Conservation (phyloP, 2,888 invertebrate genomes). For the Mythimna lalbum region DNA sequence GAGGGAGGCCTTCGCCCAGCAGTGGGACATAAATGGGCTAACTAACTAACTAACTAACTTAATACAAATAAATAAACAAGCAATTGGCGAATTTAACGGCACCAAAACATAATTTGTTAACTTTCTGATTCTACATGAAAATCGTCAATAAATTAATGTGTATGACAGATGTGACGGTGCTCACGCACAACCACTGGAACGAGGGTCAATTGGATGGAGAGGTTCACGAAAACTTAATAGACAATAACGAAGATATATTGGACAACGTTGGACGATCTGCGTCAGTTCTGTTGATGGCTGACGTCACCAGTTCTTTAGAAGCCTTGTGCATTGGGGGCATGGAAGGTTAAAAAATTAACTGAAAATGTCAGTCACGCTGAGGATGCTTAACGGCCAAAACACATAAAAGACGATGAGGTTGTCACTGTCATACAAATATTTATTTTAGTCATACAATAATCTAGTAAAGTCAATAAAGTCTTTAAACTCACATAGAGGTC, state of each 20-base stretch:
- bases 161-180: constrained; percentile 71
- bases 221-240: constrained; percentile 84
- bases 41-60: too few species aligned
- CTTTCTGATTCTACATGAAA: constrained; percentile 41
- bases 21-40: too few species aligned
- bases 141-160: constrained; percentile 52
- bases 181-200: constrained; percentile 76
- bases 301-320: constrained; percentile 75
- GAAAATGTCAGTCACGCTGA: constrained; percentile 62
- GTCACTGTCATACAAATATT: constrained; percentile 29
- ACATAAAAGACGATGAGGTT: constrained; percentile 34
- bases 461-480: too few species aligned
- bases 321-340: constrained; percentile 53
- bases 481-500: constrained; percentile 3
- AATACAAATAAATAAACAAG: not conserved
- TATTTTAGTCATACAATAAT: not conserved
- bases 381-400: constrained; percentile 35
- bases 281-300: constrained; percentile 76
- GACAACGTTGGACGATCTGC: constrained; percentile 77
- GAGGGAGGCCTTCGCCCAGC: too few species aligned
- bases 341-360: constrained; percentile 66
- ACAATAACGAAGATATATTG: constrained; percentile 83
- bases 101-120: constrained; percentile 21
- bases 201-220: constrained; percentile 84
- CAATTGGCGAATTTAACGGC: constrained; percentile 12